These are phyloP conservation scores for Phylloscopus whistleri DNA, from an alignment of 2,113 vertebrate genomes.

Conservation along the genomic window DNA sequence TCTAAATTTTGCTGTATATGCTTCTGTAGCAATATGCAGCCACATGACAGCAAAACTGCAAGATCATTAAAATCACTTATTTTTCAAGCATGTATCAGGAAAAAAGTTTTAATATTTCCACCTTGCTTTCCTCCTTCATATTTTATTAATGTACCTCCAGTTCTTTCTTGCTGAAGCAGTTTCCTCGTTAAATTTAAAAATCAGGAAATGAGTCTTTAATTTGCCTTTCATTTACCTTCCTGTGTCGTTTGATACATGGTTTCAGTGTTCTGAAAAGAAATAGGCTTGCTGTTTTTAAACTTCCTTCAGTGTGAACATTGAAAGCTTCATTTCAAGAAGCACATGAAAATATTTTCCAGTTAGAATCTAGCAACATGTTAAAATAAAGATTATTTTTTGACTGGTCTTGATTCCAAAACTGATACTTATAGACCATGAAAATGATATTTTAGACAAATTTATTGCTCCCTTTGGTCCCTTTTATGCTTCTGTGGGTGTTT, in stretches of 20 bases:
- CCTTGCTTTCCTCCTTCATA: not conserved
- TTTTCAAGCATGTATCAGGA: not conserved
- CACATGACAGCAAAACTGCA: not conserved
- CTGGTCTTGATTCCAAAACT: not conserved
- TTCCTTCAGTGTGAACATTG: not conserved
- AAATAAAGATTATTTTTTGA: not conserved
- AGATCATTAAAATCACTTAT: not conserved
- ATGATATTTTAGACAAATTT: not conserved
- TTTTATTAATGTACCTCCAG: not conserved
- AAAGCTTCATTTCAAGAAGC: not conserved
- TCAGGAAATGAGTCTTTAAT: not conserved
- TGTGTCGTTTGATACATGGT: not conserved
- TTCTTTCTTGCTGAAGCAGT: not conserved
- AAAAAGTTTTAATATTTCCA: not conserved
- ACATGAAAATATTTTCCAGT: not conserved
- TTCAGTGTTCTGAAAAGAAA: not conserved
- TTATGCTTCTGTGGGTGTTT: not conserved
- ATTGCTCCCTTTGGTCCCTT: not conserved
- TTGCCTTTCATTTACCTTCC: not conserved
- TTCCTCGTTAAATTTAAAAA: not conserved
- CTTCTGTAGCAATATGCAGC: not conserved
- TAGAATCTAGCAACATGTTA: not conserved
- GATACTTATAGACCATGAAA: not conserved
- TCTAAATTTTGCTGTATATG: not conserved
- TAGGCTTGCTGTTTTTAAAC: not conserved